Percentiles rank a stretch among this genome's conserved stretches.
Evolutionary conservation across 2,113 vertebrate species (phyloP).

Genomic region (Colistium nudipinnis): DNA sequence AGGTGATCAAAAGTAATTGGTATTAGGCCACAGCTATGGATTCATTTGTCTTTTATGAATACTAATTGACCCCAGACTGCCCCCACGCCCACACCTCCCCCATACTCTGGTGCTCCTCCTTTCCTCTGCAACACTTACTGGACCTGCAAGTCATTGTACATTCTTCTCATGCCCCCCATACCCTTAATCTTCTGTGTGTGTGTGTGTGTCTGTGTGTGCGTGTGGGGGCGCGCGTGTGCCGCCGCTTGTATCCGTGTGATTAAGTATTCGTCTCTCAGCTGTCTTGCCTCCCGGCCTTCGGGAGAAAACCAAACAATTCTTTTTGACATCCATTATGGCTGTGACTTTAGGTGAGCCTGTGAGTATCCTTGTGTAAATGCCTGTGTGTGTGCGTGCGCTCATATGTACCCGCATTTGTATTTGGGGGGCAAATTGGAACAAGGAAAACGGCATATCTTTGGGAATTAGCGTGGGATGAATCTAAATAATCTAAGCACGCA

Average conservation of each 20-base stretch:
- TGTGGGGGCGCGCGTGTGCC: neutral
- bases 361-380: neutral
- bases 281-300: slow-evolving; percentile 31
- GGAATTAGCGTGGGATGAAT: slow-evolving; percentile 54
- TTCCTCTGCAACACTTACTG: slow-evolving; percentile 29
- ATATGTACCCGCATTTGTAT: slow-evolving; percentile 31
- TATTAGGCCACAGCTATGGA: slow-evolving; percentile 75
- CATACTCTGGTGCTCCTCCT: slow-evolving; percentile 4
- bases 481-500: slow-evolving; percentile 53
- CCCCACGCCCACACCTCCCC: slow-evolving; percentile 49
- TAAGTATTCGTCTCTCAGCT: slow-evolving; percentile 61
- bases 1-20: slow-evolving; percentile 82
- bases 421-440: slow-evolving; percentile 46
- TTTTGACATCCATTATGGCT: slow-evolving; percentile 63
- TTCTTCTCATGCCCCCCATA: slow-evolving; percentile 1
- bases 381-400: slow-evolving; percentile 15
- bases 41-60: slow-evolving; percentile 83
- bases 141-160: slow-evolving; percentile 35
- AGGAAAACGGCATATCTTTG: slow-evolving; percentile 17
- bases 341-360: slow-evolving; percentile 19
- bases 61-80: slow-evolving; percentile 76
- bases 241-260: slow-evolving; percentile 41
- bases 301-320: slow-evolving; percentile 59
- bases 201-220: neutral
- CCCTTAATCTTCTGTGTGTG: slow-evolving; percentile 5